Conservation (phyloP, 1,140 invertebrate genomes). For the Solenopsis fugax region DNA sequence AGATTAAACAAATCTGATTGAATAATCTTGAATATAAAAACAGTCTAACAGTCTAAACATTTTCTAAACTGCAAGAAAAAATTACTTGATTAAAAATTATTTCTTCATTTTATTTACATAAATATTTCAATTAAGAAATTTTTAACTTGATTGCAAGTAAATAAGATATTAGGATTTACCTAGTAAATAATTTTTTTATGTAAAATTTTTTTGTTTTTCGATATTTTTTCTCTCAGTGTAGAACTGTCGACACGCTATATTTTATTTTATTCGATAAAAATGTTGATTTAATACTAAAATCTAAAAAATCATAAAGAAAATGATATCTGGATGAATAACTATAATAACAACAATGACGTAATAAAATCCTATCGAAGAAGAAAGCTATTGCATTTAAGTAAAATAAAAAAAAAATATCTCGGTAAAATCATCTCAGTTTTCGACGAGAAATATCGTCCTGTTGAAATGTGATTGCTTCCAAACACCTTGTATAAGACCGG, state of each 20-base stretch:
- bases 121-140: too few relatives aligned
- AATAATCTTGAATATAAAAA: too few relatives aligned
- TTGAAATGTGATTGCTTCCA: neutral
- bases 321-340: too few relatives aligned
- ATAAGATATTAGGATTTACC: too few relatives aligned
- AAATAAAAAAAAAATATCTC: neutral
- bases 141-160: too few relatives aligned
- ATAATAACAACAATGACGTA: neutral
- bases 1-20: too few relatives aligned
- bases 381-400: neutral
- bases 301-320: neutral
- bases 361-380: neutral
- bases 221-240: neutral
- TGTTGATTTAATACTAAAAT: neutral
- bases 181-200: too few relatives aligned
- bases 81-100: too few relatives aligned
- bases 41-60: too few relatives aligned
- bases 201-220: too few relatives aligned
- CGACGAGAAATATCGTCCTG: neutral
- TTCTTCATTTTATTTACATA: too few relatives aligned
- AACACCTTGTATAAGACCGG: slow-evolving; percentile 26
- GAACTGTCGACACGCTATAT: neutral
- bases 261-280: neutral
- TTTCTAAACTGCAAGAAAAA: too few relatives aligned
- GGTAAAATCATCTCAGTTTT: neutral